Percentiles rank a stretch among this genome's conserved stretches.
Conservation (phyloP, 2,113 vertebrate species). For the Spilogale gracilis region DNA sequence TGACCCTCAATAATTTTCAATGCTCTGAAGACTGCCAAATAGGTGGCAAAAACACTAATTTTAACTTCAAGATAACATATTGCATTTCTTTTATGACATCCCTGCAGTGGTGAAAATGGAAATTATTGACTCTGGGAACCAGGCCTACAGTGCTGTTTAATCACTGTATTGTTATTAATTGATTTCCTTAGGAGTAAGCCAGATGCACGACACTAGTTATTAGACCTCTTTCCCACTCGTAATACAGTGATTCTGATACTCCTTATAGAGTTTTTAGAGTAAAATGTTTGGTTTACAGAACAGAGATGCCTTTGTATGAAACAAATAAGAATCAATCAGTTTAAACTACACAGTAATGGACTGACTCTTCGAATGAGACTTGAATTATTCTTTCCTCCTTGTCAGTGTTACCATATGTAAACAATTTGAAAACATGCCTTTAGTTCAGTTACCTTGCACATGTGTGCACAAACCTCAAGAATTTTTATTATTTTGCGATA, state of each 20-base stretch:
- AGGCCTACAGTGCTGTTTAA: slow-evolving; percentile 63
- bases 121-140: slow-evolving; percentile 78
- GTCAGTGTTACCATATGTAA: neutral
- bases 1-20: slow-evolving; percentile 46
- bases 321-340: neutral
- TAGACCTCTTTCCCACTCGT: neutral
- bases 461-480: neutral
- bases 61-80: slow-evolving; percentile 72
- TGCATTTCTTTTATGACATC: slow-evolving; percentile 74
- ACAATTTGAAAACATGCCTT: neutral
- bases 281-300: neutral
- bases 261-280: neutral
- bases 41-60: slow-evolving; percentile 76
- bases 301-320: neutral
- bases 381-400: neutral
- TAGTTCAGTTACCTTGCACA: neutral
- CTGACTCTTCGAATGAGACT: neutral
- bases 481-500: slow-evolving; percentile 39
- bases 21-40: slow-evolving; percentile 65
- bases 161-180: slow-evolving; percentile 78
- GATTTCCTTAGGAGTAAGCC: slow-evolving; percentile 70
- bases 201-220: slow-evolving; percentile 39
- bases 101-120: slow-evolving; percentile 78
- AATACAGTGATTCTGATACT: neutral
- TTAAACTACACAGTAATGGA: neutral